These are phyloP conservation scores for Charanyca ferruginea DNA, from an alignment of 2,888 invertebrate species.

Conservation along the genomic window DNA sequence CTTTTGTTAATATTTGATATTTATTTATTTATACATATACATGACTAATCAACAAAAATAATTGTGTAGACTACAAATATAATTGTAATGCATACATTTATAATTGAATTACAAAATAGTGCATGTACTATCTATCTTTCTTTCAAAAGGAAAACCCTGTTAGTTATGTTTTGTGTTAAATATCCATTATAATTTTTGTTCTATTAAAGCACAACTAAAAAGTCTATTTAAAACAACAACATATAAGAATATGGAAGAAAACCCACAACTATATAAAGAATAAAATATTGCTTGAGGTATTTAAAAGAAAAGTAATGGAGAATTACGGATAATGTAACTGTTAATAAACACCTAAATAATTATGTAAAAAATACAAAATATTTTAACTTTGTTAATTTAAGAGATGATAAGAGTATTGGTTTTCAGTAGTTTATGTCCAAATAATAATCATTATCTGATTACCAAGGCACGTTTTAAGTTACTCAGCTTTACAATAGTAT, in stretches of 20 bases:
- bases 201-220: neutral
- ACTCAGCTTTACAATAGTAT: slow-evolving; percentile 17
- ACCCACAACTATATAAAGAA: neutral
- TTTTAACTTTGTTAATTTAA: neutral
- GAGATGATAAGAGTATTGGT: neutral
- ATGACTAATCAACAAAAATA: neutral
- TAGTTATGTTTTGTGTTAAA: neutral
- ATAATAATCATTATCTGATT: neutral
- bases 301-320: neutral
- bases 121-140: neutral
- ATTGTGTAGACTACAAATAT: neutral
- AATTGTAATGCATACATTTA: neutral
- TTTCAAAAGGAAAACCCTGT: neutral
- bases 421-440: neutral
- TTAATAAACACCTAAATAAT: neutral
- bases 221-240: too few relatives aligned
- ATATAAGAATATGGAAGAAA: neutral
- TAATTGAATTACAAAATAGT: neutral
- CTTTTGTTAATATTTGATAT: neutral
- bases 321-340: neutral
- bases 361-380: too few relatives aligned
- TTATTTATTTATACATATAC: too few relatives aligned
- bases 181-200: neutral
- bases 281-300: neutral
- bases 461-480: neutral